These are phyloP conservation scores for Eutrigla gurnardus DNA, from an alignment of 2,797 vertebrate genomes.

Conservation along the genomic window DNA sequence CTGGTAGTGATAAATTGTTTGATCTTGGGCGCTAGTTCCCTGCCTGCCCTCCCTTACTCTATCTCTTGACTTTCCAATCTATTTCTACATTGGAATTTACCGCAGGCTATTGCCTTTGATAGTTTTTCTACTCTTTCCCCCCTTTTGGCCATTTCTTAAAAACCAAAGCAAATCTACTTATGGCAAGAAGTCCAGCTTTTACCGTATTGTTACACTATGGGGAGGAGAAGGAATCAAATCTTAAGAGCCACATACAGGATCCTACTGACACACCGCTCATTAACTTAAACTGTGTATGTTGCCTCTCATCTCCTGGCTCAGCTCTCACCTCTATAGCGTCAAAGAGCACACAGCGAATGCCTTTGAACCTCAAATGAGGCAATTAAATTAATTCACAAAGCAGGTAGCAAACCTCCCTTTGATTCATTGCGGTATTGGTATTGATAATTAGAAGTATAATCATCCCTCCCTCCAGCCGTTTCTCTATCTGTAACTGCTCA, in stretches of 20 bases:
- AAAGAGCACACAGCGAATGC: slow-evolving; percentile 39
- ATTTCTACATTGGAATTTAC: slow-evolving; percentile 58
- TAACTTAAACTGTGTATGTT: slow-evolving; percentile 14
- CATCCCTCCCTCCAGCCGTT: slow-evolving; percentile 46
- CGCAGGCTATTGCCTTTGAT: slow-evolving; percentile 69
- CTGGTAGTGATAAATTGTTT: slow-evolving; percentile 81
- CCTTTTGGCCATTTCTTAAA: slow-evolving; percentile 28
- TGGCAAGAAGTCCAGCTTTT: slow-evolving; percentile 42
- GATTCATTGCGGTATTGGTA: slow-evolving; percentile 39
- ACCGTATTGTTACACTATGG: slow-evolving; percentile 9
- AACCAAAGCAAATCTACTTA: slow-evolving; percentile 49
- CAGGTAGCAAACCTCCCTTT: slow-evolving; percentile 43
- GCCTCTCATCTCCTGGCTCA: slow-evolving; percentile 25
- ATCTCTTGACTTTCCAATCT: slow-evolving; percentile 59
- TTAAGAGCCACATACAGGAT: slow-evolving; percentile 1
- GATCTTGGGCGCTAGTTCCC: slow-evolving; percentile 68
- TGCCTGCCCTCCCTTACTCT: slow-evolving; percentile 43
- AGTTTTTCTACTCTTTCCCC: slow-evolving; percentile 3
- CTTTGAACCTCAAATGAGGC: slow-evolving; percentile 48
- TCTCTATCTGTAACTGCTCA: slow-evolving; percentile 27
- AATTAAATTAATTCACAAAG: slow-evolving; percentile 47
- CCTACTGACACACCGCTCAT: slow-evolving; percentile 10
- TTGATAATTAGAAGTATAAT: slow-evolving; percentile 47
- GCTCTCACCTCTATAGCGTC: slow-evolving; percentile 19
- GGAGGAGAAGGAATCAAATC: slow-evolving; percentile 33